Base-by-base conservation (phyloP, 2,113 vertebrate genomes). In the Boleophthalmus pectinirostris region DNA sequence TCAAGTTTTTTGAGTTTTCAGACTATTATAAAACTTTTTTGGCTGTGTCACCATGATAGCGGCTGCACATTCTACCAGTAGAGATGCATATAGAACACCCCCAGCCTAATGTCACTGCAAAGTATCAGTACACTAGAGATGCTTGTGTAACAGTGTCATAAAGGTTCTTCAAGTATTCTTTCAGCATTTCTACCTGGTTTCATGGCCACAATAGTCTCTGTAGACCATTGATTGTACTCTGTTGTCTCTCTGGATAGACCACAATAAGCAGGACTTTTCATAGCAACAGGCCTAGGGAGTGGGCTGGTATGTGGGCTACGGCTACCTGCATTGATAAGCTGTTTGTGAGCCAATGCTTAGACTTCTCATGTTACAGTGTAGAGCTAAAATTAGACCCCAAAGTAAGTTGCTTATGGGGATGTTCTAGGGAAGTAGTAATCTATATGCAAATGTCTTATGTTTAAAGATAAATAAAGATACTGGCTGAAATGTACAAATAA, bases 281-380 rank as follows among this genome's bases (percentile, higher is more conserved):
- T 65, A 69, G 72, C 74, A 83, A 71, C 77, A 77, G 68, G 78
- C 66, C 47, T 25, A 77, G 51, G 58, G 60, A 72, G 73, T 70
- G 75, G 79, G 74, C 53, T 47, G 69, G 18, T 57, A 45, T 67
- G 77, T 84, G 77, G 75, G 66, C 77, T 82, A 79, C 77, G 38
- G 38, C 38, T 43, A 43, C 82, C 74, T 82, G 78, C 76, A 10
- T 47, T 23, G 47, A 74, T 53, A 58, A 60, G 74, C 66, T 79
- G 75, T 53, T 71, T 64, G 24, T 73, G 74, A 72, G 38, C 54
- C 56, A 73, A 61, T 29, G 57, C 18, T 56, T 18, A 33, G 69
- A 80, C 80, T 65, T 49, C 3, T 73, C 35, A n/a, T 68, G 69
- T 72, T 72, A 76, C 70, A 43, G 33, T 15, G 61, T 4, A 2